Evolutionary conservation across 2,113 vertebrate genomes (phyloP), one percentile per base, ranked within the genome.

Genomic region (Myotis lucifugus): DNA sequence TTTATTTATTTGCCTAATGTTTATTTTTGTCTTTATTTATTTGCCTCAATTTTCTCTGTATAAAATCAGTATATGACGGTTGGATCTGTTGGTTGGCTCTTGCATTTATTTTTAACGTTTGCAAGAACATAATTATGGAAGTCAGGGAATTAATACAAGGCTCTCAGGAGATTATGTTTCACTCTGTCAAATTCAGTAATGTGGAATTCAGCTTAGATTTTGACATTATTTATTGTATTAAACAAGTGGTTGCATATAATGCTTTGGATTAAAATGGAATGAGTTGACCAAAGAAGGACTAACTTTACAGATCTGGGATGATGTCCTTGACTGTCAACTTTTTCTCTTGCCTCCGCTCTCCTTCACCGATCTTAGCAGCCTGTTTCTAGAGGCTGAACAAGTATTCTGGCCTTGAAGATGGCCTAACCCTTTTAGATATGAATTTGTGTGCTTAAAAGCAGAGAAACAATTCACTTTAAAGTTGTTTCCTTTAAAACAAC

Each of bases 221-320:
- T 91, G 74, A 46, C 21, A 10, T 79, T 90, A 12, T 86, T 85
- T 5, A 56, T 88, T 94, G n/a, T 85, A 15, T 70, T 86, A 87
- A 92, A 83, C 48, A 93, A 76, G 27, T 59, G 50, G 13, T 81
- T 83, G 37, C 34, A 15, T 81, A 69, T 61, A 64, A 21, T 81
- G 69, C n/a, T 86, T 84, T 82, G 50, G 40, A 48, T 93, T 25
- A 78, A 91, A 95, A 91, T 23, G 56, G n/a, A 73, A 84, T 52
- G 42, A 83, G 19, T 46, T 95, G 66, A 54, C 59, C 42, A n/a
- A 48, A 91, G 66, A 61, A 72, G 56, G 21, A 37, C 25, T 12
- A 37, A 78, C 83, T 78, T 34, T 8, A 12, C 85, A 79, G 69
- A 46, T 56, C 23, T 1, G 1, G 34, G n/a, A 59, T 52, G 56